Conservation (phyloP, 2,888 invertebrate species). For the Antheraea yamamai region DNA sequence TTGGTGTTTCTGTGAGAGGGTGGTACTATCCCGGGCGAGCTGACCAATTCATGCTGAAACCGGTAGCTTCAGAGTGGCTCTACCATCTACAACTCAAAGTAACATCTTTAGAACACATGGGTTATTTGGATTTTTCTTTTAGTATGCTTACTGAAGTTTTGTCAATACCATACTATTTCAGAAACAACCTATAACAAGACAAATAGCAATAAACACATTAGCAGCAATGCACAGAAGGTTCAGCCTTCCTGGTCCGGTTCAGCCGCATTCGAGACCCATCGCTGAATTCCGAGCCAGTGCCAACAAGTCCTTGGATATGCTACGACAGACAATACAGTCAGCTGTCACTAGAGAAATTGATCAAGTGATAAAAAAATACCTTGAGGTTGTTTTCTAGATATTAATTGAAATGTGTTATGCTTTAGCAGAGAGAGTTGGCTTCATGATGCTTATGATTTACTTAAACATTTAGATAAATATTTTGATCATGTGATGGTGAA, state of each 20-base stretch:
- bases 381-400: conserved; percentile 80
- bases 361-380: conserved; percentile 88
- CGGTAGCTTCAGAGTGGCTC: too few relatives aligned
- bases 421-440: not conserved
- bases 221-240: conserved; percentile 83
- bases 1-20: too few relatives aligned
- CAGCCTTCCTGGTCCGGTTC: conserved; percentile 80
- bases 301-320: conserved; percentile 87
- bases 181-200: conserved; percentile 80
- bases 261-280: conserved; percentile 76
- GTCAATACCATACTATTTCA: conserved; percentile 43
- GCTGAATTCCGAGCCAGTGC: conserved; percentile 84
- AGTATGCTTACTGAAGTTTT: not conserved
- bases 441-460: not conserved
- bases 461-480: not conserved
- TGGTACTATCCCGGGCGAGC: too few relatives aligned
- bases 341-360: conserved; percentile 90
- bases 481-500: not conserved
- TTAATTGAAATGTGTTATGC: conserved; percentile 4
- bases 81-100: not conserved
- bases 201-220: conserved; percentile 87
- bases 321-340: conserved; percentile 89
- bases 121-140: not conserved
- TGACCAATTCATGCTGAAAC: too few relatives aligned
- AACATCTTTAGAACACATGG: not conserved